Evolutionary conservation across 2,797 vertebrate species (phyloP).

Genomic region (Thunnus albacares): DNA sequence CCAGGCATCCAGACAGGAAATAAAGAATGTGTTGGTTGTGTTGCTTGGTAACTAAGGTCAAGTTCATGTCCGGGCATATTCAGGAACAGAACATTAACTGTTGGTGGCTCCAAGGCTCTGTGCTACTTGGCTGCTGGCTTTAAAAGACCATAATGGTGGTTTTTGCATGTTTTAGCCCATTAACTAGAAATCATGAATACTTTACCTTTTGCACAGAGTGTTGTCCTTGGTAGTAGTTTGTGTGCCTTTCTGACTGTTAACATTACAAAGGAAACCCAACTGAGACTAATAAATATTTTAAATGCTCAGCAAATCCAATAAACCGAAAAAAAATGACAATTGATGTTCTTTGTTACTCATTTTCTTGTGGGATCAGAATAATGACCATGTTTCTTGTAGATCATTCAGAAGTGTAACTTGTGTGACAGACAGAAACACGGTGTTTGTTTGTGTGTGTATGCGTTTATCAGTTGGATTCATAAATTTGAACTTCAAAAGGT

Average conservation of each 20-base stretch:
- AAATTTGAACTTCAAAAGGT: conserved; percentile 75
- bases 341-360: not conserved
- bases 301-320: not conserved
- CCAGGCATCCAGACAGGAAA: conserved; percentile 25
- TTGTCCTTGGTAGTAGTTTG: not conserved
- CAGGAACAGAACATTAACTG: conserved; percentile 48
- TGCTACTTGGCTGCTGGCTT: conserved; percentile 35
- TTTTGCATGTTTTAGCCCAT: conserved; percentile 16
- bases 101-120: conserved; percentile 30
- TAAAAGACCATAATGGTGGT: conserved; percentile 21
- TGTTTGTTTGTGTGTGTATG: conserved; percentile 7
- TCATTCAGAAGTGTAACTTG: conserved; percentile 6
- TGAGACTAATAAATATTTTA: conserved; percentile 8
- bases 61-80: conserved; percentile 55
- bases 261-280: not conserved
- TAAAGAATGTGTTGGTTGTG: conserved; percentile 46
- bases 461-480: conserved; percentile 44
- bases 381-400: conserved; percentile 1
- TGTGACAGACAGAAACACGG: not conserved
- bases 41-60: conserved; percentile 69
- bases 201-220: not conserved
- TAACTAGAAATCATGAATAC: conserved; percentile 6
- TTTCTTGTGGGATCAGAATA: conserved; percentile 21
- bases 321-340: not conserved
- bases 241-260: conserved; percentile 6